phyloP scores from a whole-genome alignment of 2,113 vertebrate species.

The Chrysochloris asiatica region DNA sequence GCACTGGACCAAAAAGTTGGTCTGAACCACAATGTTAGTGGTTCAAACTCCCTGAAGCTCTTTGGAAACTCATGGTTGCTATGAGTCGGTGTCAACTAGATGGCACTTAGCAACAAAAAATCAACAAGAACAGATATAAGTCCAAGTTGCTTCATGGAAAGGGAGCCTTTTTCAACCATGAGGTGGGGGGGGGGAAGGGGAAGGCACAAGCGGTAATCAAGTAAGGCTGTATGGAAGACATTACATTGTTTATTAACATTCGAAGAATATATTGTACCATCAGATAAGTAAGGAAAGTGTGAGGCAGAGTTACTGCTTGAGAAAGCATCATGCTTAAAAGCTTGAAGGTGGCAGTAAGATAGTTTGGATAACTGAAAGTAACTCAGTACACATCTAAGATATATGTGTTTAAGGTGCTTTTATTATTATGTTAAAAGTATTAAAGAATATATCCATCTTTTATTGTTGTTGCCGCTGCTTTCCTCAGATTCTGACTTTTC shows the following conservation, averaged over 20 bases:
- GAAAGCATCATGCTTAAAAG: background rate
- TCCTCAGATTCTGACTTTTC: background rate
- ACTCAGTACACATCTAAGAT: background rate
- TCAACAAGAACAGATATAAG: too few species aligned
- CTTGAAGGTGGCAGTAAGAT: background rate
- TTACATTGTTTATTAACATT: background rate
- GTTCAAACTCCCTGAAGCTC: too few species aligned
- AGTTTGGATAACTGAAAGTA: conserved; percentile 20
- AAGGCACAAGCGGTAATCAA: conserved; percentile 11
- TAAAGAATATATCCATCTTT: background rate
- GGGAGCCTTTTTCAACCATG: background rate
- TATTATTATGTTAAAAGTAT: background rate
- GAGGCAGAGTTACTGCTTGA: background rate
- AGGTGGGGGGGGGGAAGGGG: background rate
- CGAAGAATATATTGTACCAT: background rate
- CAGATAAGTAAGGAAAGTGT: background rate
- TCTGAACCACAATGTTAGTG: too few species aligned
- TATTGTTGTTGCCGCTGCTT: background rate
- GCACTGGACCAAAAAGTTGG: too few species aligned
- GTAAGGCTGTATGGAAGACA: background rate
- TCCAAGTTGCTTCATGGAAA: background rate
- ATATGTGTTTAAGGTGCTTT: background rate
- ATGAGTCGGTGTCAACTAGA: too few species aligned
- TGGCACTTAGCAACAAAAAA: too few species aligned
- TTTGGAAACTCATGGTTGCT: too few species aligned